Evolutionary conservation across 2,797 vertebrate genomes (phyloP), one percentile per base, ranked within the genome.

Genomic region (Hozukius guyotensis): DNA sequence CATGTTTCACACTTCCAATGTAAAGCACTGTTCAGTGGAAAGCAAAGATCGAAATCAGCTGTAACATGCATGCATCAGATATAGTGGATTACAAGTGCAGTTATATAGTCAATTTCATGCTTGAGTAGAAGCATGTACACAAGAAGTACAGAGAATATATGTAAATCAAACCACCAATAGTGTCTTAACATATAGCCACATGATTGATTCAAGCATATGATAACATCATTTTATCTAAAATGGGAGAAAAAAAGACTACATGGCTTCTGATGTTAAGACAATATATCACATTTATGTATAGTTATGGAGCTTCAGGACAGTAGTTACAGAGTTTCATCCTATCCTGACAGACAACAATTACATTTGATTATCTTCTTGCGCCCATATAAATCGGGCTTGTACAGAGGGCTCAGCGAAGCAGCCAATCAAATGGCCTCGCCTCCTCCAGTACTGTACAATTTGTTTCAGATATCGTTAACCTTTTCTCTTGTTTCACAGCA

Each of bases 401-500:
- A n/a, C 56, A 13, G 8, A 46, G 24, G 13, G 16, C 55, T 80
- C 31, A 46, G 61, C 67, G 49, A 78, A 80, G 78, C 57, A 71
- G 61, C 53, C 16, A 16, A 77, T 72, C 38, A 65, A 72, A 76
- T 56, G 64, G 31, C 62, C 55, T 81, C 3, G 32, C 68, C 65
- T 77, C 73, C 14, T 38, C 24, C 24, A 72, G 36, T 38, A 74
- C 46, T 57, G 49, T 71, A 77, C 77, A 68, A 81, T 90, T 86
- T 81, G 85, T 93, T 90, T 76, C 34, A 82, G 68, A 68, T 79
- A 75, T 91, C 86, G 14, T 94, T 94, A 92, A 94, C 91, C 94
- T 95, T 93, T 94, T 94, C 93, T 88, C 12, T 60, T 27, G 75
- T 49, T 84, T 72, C 71, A 63, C 72, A 77, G 83, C 83, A 93